These are phyloP conservation scores for Anagyrus pseudococci DNA, from an alignment of 2,888 invertebrate species.

Conservation along the genomic window DNA sequence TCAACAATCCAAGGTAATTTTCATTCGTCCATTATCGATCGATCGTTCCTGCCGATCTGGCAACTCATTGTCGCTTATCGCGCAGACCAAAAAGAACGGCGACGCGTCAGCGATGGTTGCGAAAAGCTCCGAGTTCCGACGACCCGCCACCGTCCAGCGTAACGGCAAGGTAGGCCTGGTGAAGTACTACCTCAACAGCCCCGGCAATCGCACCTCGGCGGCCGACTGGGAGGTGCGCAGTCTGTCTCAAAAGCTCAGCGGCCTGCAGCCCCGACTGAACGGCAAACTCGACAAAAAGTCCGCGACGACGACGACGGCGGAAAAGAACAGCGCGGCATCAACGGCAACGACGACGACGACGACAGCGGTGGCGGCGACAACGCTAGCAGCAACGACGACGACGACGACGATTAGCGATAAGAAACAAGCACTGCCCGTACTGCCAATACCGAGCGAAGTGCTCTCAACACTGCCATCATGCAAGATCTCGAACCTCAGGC, in stretches of 20 bases:
- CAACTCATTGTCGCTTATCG: too few species aligned
- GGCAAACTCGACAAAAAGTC: slow-evolving; percentile 39
- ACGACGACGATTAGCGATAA: neutral
- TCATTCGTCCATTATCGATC: neutral
- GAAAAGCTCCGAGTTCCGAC: slow-evolving; percentile 57
- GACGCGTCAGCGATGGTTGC: slow-evolving; percentile 56
- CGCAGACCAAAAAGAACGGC: slow-evolving; percentile 46
- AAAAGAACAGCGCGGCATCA: slow-evolving; percentile 52
- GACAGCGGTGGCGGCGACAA: slow-evolving; percentile 61
- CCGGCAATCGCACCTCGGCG: slow-evolving; percentile 42
- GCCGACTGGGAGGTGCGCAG: slow-evolving; percentile 53
- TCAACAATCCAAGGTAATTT: slow-evolving; percentile 54
- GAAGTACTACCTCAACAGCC: slow-evolving; percentile 52
- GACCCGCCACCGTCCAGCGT: slow-evolving; percentile 57
- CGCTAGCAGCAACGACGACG: slow-evolving; percentile 64
- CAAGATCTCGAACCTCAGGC: slow-evolving; percentile 54
- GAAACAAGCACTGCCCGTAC: slow-evolving; percentile 26
- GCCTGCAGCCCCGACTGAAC: slow-evolving; percentile 15
- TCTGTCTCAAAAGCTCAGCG: slow-evolving; percentile 20
- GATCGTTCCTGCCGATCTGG: too few species aligned
- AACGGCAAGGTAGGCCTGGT: slow-evolving; percentile 56
- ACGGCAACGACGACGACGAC: slow-evolving; percentile 56
- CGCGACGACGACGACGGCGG: slow-evolving; percentile 59
- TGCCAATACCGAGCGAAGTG: slow-evolving; percentile 53
- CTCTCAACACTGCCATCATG: slow-evolving; percentile 51